Percentiles rank a stretch among this genome's conserved stretches.
Conservation (phyloP, 2,888 invertebrate genomes). For the Microctonus brassicae region DNA sequence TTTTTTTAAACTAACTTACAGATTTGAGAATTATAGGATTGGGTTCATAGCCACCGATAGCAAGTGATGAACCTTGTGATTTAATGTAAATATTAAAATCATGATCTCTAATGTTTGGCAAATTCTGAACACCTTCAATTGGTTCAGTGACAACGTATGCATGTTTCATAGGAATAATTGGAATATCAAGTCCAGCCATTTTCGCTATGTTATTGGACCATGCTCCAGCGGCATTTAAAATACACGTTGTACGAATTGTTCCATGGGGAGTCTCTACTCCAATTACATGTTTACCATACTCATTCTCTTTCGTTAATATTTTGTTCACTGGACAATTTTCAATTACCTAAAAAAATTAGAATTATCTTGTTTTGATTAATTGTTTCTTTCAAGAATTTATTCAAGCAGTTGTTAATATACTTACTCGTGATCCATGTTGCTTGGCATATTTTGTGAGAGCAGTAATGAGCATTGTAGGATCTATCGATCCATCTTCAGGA, state of each 20-base stretch:
- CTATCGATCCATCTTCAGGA: conserved; percentile 86
- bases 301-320: conserved; percentile 77
- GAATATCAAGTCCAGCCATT: conserved; percentile 79
- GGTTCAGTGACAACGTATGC: conserved; percentile 88
- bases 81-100: conserved; percentile 87
- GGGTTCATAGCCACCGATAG: conserved; percentile 89
- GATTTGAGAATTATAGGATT: conserved; percentile 86
- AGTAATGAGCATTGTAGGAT: conserved; percentile 85
- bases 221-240: conserved; percentile 86
- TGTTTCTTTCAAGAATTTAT: too few species aligned
- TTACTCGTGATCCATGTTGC: conserved; percentile 79
- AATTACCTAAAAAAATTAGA: conserved; percentile 72
- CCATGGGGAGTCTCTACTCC: conserved; percentile 84
- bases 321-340: conserved; percentile 83
- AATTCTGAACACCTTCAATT: conserved; percentile 80
- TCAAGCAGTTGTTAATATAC: background rate
- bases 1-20: conserved; percentile 68
- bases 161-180: conserved; percentile 88
- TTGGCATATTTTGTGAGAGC: conserved; percentile 82
- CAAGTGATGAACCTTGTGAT: conserved; percentile 85
- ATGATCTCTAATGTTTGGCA: conserved; percentile 89
- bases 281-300: conserved; percentile 77
- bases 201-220: conserved; percentile 85
- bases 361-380: conserved; percentile 21
- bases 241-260: conserved; percentile 80